Evolutionary conservation across 2,113 vertebrate genomes (phyloP).

Genomic region (Microtus montanus): DNA sequence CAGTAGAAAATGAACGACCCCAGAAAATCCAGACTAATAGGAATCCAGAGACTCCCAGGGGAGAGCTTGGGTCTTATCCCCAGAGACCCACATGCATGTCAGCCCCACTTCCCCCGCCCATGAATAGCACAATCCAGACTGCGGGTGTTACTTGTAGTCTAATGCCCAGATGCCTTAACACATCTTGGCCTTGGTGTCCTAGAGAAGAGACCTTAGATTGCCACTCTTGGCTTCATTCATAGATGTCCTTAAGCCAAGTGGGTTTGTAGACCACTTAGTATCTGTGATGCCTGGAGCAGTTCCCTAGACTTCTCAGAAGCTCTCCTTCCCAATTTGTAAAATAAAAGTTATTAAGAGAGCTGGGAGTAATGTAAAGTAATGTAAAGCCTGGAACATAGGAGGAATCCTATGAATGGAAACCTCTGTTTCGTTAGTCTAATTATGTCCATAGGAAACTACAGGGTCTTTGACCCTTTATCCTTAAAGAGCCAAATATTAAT

Average conservation of each 20-base stretch:
- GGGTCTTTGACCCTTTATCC: slow-evolving; percentile 10
- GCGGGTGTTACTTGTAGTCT: neutral
- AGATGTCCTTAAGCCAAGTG: neutral
- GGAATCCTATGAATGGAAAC: slow-evolving; percentile 26
- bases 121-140: neutral
- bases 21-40: neutral
- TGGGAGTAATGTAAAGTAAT: neutral
- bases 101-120: neutral
- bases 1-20: neutral
- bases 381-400: slow-evolving; percentile 5
- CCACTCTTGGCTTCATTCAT: slow-evolving; percentile 25
- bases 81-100: neutral
- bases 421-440: slow-evolving; percentile 18
- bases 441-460: neutral
- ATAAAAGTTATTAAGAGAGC: slow-evolving; percentile 44
- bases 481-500: slow-evolving; percentile 22
- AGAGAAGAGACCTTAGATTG: slow-evolving; percentile 40
- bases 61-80: neutral
- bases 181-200: neutral
- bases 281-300: neutral
- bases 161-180: slow-evolving; percentile 26
- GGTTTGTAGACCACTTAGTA: neutral
- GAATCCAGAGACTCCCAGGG: neutral
- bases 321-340: slow-evolving; percentile 34
- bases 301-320: slow-evolving; percentile 1